Evolutionary conservation across 2,113 vertebrate species (phyloP), one percentile per base, ranked within the genome.

Genomic region (Rhea americana): DNA sequence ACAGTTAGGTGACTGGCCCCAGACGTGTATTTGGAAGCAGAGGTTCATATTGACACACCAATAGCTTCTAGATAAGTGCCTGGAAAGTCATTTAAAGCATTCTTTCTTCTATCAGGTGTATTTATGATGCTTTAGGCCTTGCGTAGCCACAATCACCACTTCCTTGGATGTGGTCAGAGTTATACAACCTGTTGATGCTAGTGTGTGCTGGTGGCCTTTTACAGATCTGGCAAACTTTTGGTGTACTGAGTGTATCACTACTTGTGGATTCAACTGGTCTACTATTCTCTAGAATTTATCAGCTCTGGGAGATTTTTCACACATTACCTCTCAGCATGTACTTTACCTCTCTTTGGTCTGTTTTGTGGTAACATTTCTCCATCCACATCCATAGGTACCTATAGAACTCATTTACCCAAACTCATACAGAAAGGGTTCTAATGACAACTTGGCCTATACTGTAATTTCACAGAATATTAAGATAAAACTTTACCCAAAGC

Each of bases 281-380:
- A 10, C 39, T 43, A 66, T 70, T 66, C 48, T 81, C 59, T 43
- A 63, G n/a, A 5, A 5, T 11, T 41, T 26, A 74, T 8, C 22
- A 62, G 5, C 51, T 67, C 41, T 39, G 22, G 9, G n/a, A 20
- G 65, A 77, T 39, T 56, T 81, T 67, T 56, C 65, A 72, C 39
- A 45, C 0, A 0, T 37, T 51, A 1, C 19, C 43, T 80, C 32
- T 59, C 32, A 66, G 39, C 10, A 55, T 4, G 12, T 43, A 43
- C 37, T 75, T 13, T 70, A 48, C 53, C 11, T 59, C 78, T 21
- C 78, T 21, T 66, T 22, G 66, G 14, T 25, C 21, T 55, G 39
- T n/a, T 76, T 66, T 83, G 75, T 13, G 28, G 62, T 75, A 66
- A 55, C 39, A 48, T n/a, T 84, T 85, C 30, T 56, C 16, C 9